Evolutionary conservation across 2,113 vertebrate species (phyloP).

Genomic region (Tragulus kanchil): DNA sequence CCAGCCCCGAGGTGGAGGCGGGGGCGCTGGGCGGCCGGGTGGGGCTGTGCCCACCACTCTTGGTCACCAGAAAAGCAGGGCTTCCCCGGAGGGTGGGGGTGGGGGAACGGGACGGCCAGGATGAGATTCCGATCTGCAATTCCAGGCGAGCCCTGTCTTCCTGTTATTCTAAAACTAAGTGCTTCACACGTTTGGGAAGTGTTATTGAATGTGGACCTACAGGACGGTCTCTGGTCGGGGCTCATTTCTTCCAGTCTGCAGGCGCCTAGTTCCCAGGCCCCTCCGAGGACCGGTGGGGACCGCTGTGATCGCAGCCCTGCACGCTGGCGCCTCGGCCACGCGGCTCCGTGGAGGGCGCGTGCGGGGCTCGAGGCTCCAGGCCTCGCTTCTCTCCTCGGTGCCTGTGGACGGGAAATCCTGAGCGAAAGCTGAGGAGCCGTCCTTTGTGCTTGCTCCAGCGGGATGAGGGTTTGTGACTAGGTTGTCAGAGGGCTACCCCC

Average conservation of each 20-base stretch:
- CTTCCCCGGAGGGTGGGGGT: neutral
- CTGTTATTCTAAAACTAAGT: slow-evolving; percentile 83
- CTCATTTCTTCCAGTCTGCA: slow-evolving; percentile 81
- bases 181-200: slow-evolving; percentile 82
- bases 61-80: fast-evolving
- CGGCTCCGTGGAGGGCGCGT: neutral
- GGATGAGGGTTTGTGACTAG: neutral
- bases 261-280: slow-evolving; percentile 77
- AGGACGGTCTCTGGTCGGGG: slow-evolving; percentile 70
- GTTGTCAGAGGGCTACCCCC: neutral
- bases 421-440: fast-evolving
- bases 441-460: neutral
- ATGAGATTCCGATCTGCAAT: neutral
- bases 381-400: neutral
- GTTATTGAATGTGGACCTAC: slow-evolving; percentile 78
- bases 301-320: neutral
- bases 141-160: slow-evolving; percentile 65
- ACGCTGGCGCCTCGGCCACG: fast-evolving
- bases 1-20: neutral
- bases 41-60: fast-evolving
- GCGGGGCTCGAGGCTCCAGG: fast-evolving
- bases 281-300: slow-evolving; percentile 67
- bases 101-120: fast-evolving
- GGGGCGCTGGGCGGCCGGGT: fast-evolving
- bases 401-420: neutral